These are phyloP conservation scores for Podarcis lilfordi DNA, from an alignment of 2,797 vertebrate genomes.

Conservation along the genomic window DNA sequence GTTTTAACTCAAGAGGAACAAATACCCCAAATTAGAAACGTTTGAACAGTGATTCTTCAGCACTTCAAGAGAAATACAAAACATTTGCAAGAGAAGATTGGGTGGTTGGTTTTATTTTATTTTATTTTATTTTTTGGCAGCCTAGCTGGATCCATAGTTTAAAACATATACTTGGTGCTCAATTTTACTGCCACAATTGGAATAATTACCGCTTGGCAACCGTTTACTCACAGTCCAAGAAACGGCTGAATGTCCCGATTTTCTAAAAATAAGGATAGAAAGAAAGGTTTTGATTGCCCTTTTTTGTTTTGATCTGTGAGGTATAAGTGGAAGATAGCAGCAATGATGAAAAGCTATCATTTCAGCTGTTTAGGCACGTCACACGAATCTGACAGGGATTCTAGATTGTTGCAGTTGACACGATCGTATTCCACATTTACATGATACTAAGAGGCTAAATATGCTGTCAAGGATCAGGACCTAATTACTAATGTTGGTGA, in stretches of 20 bases:
- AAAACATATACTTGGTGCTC: constrained; percentile 39
- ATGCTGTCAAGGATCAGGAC: fast-evolving
- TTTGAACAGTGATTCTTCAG: constrained; percentile 50
- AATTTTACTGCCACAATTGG: constrained; percentile 56
- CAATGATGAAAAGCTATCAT: neutral
- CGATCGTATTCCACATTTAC: neutral
- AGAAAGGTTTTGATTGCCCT: constrained; percentile 47
- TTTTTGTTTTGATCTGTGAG: constrained; percentile 49
- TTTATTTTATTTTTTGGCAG: constrained; percentile 5
- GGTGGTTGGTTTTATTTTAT: neutral
- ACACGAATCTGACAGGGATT: neutral
- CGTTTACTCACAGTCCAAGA: constrained; percentile 53
- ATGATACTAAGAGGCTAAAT: neutral
- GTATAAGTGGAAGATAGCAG: constrained; percentile 41
- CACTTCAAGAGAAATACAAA: constrained; percentile 58
- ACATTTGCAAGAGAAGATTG: constrained; percentile 52
- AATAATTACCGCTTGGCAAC: constrained; percentile 65
- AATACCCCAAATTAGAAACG: constrained; percentile 69
- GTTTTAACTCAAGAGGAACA: constrained; percentile 60
- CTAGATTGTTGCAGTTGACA: neutral
- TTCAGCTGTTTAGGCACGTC: neutral
- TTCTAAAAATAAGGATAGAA: constrained; percentile 66
- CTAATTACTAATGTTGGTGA: neutral
- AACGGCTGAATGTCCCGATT: constrained; percentile 57
- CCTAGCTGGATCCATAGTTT: constrained; percentile 28